Conservation (phyloP, 1,140 invertebrate species). For the Lepidurus apus region DNA sequence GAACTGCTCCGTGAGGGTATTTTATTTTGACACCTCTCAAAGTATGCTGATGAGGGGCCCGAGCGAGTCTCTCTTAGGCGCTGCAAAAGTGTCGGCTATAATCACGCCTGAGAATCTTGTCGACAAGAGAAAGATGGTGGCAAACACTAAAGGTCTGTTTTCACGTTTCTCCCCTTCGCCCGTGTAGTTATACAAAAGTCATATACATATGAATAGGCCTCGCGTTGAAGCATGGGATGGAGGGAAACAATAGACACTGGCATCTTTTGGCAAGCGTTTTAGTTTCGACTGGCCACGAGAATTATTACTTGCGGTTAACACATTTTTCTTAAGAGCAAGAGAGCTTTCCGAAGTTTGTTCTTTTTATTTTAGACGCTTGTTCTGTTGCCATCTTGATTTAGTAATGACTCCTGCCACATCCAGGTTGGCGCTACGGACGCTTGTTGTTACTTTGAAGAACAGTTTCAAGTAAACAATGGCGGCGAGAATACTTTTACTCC, state of each 20-base stretch:
- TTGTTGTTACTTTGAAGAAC: too few relatives aligned
- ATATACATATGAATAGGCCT: conserved; percentile 4
- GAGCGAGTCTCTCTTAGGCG: background rate
- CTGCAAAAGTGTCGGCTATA: background rate
- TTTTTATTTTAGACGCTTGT: too few relatives aligned
- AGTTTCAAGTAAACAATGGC: too few relatives aligned
- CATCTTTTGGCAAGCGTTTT: background rate
- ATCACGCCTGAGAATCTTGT: background rate
- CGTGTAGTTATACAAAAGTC: background rate
- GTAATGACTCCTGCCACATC: too few relatives aligned
- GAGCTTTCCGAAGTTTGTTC: background rate
- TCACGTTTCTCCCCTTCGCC: background rate
- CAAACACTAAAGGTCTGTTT: background rate
- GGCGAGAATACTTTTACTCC: too few relatives aligned
- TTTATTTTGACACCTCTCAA: background rate
- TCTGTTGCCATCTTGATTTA: too few relatives aligned
- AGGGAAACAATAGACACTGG: background rate
- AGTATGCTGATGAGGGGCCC: background rate
- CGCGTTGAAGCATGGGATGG: background rate
- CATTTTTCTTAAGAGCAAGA: background rate
- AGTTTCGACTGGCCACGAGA: background rate
- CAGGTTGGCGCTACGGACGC: too few relatives aligned
- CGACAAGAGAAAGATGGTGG: conserved; percentile 5
- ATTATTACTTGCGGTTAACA: background rate
- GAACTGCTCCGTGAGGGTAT: background rate